Evolutionary conservation across 2,797 vertebrate genomes (phyloP).

Genomic region (Loris lydekkerianus): DNA sequence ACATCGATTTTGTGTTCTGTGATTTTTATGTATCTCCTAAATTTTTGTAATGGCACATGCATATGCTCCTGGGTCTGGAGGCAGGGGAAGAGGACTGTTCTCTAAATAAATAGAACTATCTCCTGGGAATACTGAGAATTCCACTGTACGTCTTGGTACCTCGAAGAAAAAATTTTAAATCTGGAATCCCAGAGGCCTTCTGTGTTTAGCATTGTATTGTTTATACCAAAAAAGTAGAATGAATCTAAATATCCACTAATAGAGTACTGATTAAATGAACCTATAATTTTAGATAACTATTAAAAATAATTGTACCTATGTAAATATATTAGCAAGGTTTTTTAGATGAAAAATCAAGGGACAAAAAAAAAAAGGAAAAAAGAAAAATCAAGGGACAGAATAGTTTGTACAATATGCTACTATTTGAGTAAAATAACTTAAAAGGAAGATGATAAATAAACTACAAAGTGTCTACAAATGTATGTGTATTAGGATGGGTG

Average conservation of each 20-base stretch:
- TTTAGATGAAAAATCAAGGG: not conserved
- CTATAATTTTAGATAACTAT: not conserved
- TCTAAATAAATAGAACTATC: not conserved
- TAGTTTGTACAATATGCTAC: not conserved
- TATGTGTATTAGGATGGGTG: not conserved
- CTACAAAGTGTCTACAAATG: not conserved
- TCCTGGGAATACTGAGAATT: not conserved
- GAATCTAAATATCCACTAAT: not conserved
- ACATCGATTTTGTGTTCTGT: no score
- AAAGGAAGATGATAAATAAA: not conserved
- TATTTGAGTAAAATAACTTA: not conserved
- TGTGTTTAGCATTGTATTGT: not conserved
- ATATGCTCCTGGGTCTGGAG: not conserved
- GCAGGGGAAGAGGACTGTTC: not conserved
- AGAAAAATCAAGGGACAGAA: not conserved
- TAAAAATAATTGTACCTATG: not conserved
- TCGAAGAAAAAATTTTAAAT: not conserved
- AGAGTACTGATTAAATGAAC: not conserved
- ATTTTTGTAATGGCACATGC: no score
- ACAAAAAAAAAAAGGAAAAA: no score
- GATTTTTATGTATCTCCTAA: no score
- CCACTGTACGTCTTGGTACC: not conserved
- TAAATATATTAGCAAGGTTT: not conserved
- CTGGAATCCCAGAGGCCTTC: not conserved
- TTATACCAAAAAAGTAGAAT: not conserved